A percentile compares a stretch with the other conserved stretches of the same genome.
Evolutionary conservation across 2,113 vertebrate genomes (phyloP).

Genomic region (Hydrolagus affinis): DNA sequence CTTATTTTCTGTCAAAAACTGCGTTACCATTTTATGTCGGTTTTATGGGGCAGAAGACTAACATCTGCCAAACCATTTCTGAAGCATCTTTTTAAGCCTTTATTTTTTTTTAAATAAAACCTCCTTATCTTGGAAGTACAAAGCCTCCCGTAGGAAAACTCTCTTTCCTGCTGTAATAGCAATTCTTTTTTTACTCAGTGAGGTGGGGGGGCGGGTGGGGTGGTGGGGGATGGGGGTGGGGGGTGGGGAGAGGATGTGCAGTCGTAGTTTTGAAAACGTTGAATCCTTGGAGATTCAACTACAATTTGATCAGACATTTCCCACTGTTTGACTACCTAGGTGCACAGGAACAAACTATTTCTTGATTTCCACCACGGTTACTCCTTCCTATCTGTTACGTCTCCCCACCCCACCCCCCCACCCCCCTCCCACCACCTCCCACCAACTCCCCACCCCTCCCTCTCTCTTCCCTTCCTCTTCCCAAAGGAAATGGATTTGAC

Average conservation of each 20-base stretch:
- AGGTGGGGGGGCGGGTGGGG: no score
- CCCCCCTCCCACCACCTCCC: no score
- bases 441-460: no score
- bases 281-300: neutral
- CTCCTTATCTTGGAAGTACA: conserved; percentile 6
- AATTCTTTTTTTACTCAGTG: neutral
- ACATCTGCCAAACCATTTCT: conserved; percentile 20
- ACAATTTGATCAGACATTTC: neutral
- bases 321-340: neutral
- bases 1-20: neutral
- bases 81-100: neutral
- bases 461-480: neutral
- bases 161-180: neutral
- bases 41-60: no score
- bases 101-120: no score
- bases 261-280: neutral
- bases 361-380: neutral
- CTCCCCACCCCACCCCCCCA: no score
- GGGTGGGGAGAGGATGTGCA: neutral
- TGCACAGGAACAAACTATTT: neutral
- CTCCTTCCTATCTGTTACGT: neutral
- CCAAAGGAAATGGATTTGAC: neutral
- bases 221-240: neutral
- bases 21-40: neutral
- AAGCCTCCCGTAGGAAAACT: neutral